These are phyloP conservation scores for Lepidurus packardi DNA, from an alignment of 1,140 invertebrate genomes.

Conservation along the genomic window DNA sequence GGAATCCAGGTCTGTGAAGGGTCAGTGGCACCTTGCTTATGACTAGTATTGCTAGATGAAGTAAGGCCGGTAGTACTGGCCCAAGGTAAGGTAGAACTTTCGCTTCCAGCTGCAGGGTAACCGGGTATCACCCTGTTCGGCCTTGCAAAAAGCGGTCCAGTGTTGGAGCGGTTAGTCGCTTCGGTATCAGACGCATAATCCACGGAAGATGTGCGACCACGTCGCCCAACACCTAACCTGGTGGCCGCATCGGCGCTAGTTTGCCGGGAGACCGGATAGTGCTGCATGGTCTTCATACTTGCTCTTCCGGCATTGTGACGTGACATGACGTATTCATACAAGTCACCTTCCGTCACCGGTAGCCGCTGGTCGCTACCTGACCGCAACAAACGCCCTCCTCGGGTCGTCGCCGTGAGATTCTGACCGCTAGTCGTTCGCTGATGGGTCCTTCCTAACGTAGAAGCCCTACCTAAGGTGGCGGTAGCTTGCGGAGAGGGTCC, in stretches of 20 bases:
- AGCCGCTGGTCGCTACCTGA: conserved; percentile 43
- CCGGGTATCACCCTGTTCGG: conserved; percentile 37
- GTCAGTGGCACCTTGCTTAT: conserved; percentile 36
- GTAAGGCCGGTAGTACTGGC: conserved; percentile 24
- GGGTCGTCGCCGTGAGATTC: conserved; percentile 37
- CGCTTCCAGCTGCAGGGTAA: conserved; percentile 40
- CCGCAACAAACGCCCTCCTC: conserved; percentile 45
- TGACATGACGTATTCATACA: conserved; percentile 39
- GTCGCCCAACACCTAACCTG: conserved; percentile 37
- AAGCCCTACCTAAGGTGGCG: conserved; percentile 31
- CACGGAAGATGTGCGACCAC: conserved; percentile 48
- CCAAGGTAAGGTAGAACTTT: conserved; percentile 26
- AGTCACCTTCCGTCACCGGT: conserved; percentile 37
- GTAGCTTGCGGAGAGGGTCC: conserved; percentile 15
- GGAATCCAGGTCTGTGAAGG: conserved; percentile 32
- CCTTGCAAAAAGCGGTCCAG: background rate
- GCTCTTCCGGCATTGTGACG: conserved; percentile 34
- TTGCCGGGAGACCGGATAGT: conserved; percentile 37
- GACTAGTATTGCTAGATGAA: conserved; percentile 27
- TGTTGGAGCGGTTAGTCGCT: conserved; percentile 51
- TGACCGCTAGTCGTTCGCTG: conserved; percentile 47
- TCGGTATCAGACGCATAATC: conserved; percentile 93
- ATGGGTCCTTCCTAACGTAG: conserved; percentile 42
- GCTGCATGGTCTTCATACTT: conserved; percentile 37
- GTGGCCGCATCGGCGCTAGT: conserved; percentile 37